Percentiles rank a stretch among this genome's conserved stretches.
Evolutionary conservation across 2,113 vertebrate species (phyloP).

Genomic region (Microcebus ravelobensis): DNA sequence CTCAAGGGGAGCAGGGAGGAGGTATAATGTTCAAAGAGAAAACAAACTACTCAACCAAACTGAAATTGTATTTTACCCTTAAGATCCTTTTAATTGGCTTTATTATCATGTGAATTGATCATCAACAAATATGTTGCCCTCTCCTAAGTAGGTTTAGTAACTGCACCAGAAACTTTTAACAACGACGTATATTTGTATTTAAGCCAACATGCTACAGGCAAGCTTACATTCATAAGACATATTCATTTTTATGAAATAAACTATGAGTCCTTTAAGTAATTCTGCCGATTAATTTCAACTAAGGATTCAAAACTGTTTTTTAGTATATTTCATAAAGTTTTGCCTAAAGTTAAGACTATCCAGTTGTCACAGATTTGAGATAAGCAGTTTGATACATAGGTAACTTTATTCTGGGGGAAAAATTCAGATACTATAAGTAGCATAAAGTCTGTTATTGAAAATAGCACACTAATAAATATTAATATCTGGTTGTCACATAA

Average conservation of each 20-base stretch:
- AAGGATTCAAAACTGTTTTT: neutral
- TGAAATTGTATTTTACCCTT: neutral
- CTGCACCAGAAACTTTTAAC: neutral
- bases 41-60: neutral
- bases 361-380: neutral
- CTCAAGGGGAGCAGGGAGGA: neutral
- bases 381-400: neutral
- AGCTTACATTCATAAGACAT: neutral
- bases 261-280: neutral
- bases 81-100: neutral
- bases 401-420: neutral
- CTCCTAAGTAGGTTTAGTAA: neutral
- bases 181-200: neutral
- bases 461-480: conserved; percentile 41
- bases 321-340: neutral
- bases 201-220: neutral
- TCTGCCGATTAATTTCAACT: conserved; percentile 12
- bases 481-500: conserved; percentile 62
- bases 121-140: neutral
- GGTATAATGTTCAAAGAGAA: neutral
- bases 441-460: conserved; percentile 30
- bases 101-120: neutral
- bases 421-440: neutral
- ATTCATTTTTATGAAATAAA: neutral
- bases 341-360: neutral